Conservation (phyloP, 2,113 vertebrate species). For the Nesoenas mayeri region DNA sequence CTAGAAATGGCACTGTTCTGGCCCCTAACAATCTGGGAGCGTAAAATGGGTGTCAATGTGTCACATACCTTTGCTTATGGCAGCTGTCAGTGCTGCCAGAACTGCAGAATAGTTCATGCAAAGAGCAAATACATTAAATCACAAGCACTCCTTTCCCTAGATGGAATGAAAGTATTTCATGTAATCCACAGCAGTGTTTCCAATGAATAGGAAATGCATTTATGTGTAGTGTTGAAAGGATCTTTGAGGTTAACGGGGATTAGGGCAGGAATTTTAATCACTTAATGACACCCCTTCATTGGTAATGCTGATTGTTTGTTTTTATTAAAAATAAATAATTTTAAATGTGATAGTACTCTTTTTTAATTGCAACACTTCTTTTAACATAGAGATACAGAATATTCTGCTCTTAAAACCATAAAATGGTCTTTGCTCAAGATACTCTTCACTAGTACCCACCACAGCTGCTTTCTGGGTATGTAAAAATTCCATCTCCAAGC, state of each 20-base stretch:
- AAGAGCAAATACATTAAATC: slow-evolving; percentile 5
- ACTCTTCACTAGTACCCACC: neutral
- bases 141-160: neutral
- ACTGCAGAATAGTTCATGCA: neutral
- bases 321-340: neutral
- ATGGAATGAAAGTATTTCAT: neutral
- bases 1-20: neutral
- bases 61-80: neutral
- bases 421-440: neutral
- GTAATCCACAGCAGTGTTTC: neutral
- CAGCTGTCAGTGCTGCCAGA: neutral
- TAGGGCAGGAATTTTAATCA: neutral
- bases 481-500: neutral
- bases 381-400: neutral
- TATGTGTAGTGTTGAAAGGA: neutral
- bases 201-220: neutral
- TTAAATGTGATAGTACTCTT: neutral
- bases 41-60: neutral
- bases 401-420: neutral
- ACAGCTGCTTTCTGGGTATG: neutral
- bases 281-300: neutral
- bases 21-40: neutral
- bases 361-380: neutral
- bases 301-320: neutral
- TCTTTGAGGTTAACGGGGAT: neutral